Evolutionary conservation across 23 tunicate genomes (phyloP).

Genomic region (Ascidia mentula): DNA sequence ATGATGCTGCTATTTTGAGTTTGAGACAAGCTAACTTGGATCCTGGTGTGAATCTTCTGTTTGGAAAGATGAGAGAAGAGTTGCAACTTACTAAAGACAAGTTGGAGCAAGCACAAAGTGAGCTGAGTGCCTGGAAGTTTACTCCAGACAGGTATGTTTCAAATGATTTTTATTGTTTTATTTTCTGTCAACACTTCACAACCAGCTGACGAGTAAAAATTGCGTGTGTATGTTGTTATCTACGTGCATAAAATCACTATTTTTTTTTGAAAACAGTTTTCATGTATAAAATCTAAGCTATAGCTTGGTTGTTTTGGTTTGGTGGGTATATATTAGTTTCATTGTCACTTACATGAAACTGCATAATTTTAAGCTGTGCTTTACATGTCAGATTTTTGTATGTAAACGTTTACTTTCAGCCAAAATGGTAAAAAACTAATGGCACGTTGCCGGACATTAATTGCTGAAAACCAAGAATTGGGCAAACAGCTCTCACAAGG

Average conservation of each 20-base stretch:
- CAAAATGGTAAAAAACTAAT: constrained; percentile 97
- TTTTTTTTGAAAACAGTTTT: no score
- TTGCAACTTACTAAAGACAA: constrained; percentile 89
- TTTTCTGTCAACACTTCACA: no score
- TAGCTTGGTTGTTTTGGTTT: no score
- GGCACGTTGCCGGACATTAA: constrained; percentile 86
- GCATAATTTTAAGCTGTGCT: no score
- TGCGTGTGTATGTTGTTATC: no score
- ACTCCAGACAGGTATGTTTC: constrained; percentile 96
- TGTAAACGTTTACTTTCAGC: constrained; percentile 23
- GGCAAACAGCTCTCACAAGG: constrained; percentile 93
- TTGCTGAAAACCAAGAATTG: constrained; percentile 96
- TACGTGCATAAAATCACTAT: no score
- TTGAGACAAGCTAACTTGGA: constrained; percentile 82
- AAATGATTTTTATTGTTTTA: no score
- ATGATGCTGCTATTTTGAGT: constrained; percentile 52
- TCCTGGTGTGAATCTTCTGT: constrained; percentile 89
- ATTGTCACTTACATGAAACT: no score
- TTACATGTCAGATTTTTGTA: no score
- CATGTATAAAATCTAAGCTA: no score
- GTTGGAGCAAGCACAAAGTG: constrained; percentile 93
- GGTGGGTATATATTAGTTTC: no score
- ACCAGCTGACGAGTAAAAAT: no score
- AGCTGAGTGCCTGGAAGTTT: constrained; percentile 98
- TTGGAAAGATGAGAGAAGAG: constrained; percentile 83